Evolutionary conservation across 2,797 vertebrate genomes (phyloP).

Genomic region (Erpetoichthys calabaricus): DNA sequence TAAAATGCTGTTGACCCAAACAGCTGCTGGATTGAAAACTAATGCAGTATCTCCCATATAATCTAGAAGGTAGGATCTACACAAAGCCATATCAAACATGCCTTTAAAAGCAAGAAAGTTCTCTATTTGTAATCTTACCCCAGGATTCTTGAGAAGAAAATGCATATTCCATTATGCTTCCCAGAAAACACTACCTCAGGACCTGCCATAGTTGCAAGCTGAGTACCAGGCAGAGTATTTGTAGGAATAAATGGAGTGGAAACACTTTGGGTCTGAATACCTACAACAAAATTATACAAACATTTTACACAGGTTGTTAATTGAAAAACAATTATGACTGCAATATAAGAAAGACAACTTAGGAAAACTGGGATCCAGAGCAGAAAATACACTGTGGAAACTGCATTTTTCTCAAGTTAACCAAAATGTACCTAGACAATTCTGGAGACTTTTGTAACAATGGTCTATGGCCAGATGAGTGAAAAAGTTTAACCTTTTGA

Average conservation of each 20-base stretch:
- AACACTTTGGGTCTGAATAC: conserved; percentile 42
- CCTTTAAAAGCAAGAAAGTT: too few species aligned
- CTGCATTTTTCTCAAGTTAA: too few species aligned
- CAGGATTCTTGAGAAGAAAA: conserved; percentile 87
- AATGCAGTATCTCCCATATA: neutral
- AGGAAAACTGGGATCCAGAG: neutral
- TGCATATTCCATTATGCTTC: conserved; percentile 85
- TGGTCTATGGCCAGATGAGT: too few species aligned
- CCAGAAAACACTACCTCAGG: conserved; percentile 90
- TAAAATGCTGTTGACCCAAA: too few species aligned
- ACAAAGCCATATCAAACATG: neutral
- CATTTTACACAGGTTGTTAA: too few species aligned
- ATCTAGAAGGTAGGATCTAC: neutral
- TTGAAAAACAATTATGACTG: too few species aligned
- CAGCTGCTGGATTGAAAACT: too few species aligned
- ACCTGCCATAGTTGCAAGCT: conserved; percentile 58
- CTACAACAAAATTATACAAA: conserved; percentile 26
- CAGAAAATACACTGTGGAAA: too few species aligned
- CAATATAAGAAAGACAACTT: too few species aligned
- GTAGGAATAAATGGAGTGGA: conserved; percentile 54
- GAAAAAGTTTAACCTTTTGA: too few species aligned
- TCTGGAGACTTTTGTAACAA: too few species aligned
- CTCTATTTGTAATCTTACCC: conserved; percentile 51
- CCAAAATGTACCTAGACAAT: too few species aligned
- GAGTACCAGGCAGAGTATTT: conserved; percentile 29